Conservation (phyloP, 2,888 invertebrate genomes). For the Polylopha cassiicola region DNA sequence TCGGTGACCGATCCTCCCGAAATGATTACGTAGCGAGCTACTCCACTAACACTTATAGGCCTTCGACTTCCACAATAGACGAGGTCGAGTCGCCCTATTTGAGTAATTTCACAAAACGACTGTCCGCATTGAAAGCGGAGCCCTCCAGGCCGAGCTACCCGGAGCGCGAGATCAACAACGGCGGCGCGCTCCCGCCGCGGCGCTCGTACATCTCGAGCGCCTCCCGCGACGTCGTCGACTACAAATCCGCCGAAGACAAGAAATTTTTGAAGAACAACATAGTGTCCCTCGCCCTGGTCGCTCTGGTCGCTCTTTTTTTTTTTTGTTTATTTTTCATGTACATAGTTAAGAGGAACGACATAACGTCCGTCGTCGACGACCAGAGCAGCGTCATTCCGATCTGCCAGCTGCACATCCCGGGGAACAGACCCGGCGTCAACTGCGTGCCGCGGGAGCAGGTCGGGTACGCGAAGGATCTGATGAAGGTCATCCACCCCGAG, state of each 20-base stretch:
- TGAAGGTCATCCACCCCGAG: slow-evolving; percentile 81
- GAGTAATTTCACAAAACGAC: slow-evolving; percentile 82
- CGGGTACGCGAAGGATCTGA: slow-evolving; percentile 78
- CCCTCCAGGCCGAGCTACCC: slow-evolving; percentile 45
- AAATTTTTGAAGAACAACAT: slow-evolving; percentile 78
- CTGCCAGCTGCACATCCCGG: slow-evolving; percentile 72
- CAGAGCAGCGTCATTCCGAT: slow-evolving; percentile 77
- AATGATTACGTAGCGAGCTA: slow-evolving; percentile 51
- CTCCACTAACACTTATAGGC: slow-evolving; percentile 51
- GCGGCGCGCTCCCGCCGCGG: slow-evolving; percentile 52
- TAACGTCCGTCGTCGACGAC: slow-evolving; percentile 70
- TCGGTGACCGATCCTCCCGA: slow-evolving; percentile 54
- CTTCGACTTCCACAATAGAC: slow-evolving; percentile 59
- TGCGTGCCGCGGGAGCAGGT: slow-evolving; percentile 81
- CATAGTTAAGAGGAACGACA: slow-evolving; percentile 80
- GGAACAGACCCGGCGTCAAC: slow-evolving; percentile 76
- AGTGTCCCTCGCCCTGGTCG: slow-evolving; percentile 80
- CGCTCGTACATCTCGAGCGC: slow-evolving; percentile 60
- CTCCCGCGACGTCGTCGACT: slow-evolving; percentile 55
- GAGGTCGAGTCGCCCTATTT: slow-evolving; percentile 82
- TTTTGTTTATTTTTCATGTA: slow-evolving; percentile 81
- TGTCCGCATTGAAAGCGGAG: slow-evolving; percentile 70
- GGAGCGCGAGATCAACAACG: slow-evolving; percentile 63
- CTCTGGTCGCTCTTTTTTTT: slow-evolving; percentile 80
- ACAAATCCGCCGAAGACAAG: slow-evolving; percentile 62